Conservation (phyloP, 2,113 vertebrate genomes). For the Pelmatolapia mariae region DNA sequence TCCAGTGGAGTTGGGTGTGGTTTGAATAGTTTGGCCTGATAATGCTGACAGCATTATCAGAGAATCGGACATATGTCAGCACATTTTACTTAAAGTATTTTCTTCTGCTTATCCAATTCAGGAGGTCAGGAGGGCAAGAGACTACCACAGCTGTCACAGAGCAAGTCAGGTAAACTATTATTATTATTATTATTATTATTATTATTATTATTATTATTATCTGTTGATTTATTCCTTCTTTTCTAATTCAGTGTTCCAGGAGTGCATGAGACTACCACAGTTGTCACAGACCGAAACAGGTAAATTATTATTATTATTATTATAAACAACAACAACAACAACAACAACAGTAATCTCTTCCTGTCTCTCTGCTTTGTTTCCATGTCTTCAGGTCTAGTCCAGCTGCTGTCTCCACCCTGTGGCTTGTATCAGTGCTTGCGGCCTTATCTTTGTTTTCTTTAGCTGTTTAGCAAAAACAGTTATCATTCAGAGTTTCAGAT, state of each 20-base stretch:
- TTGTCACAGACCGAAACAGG: neutral
- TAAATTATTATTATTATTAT: neutral
- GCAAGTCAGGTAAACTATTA: rapidly evolving
- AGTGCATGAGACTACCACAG: neutral
- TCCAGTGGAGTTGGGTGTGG: too few species aligned
- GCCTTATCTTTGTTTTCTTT: neutral
- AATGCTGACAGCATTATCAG: too few species aligned
- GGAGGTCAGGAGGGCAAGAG: neutral
- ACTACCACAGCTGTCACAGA: neutral
- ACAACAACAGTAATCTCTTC: neutral
- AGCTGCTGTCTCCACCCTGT: neutral
- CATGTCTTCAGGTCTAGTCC: constrained; percentile 8
- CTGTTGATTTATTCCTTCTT: rapidly evolving
- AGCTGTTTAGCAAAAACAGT: neutral
- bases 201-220: neutral
- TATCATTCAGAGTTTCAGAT: rapidly evolving
- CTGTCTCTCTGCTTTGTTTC: neutral
- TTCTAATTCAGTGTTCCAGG: neutral
- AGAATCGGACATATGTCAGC: too few species aligned
- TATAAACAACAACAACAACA: neutral
- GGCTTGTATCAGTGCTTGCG: neutral
- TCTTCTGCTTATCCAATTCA: neutral
- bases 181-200: neutral
- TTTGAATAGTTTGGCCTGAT: too few species aligned
- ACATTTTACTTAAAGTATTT: neutral